Percentiles rank a stretch among this genome's conserved stretches.
Conservation (phyloP, 1,140 invertebrate species). For the Drosophila serrata region DNA sequence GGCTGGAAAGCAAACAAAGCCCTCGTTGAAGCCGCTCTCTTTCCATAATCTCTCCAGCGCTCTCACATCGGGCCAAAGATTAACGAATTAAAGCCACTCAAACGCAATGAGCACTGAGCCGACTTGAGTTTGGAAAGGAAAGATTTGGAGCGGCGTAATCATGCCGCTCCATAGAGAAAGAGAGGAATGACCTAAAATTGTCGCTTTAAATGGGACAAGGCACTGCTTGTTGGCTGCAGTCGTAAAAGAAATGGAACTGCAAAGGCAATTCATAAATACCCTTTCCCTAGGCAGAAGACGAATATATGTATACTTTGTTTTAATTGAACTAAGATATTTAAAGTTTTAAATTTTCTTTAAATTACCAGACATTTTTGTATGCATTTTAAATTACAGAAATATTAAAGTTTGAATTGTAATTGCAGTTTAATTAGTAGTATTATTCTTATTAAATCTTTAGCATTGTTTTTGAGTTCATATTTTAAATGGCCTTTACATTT, state of each 20-base stretch:
- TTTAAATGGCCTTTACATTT: neutral
- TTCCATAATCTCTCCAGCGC: constrained; percentile 32
- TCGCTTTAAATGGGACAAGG: constrained; percentile 65
- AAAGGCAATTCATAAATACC: constrained; percentile 5
- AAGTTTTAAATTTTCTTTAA: neutral
- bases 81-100: constrained; percentile 60
- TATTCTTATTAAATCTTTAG: neutral
- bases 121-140: constrained; percentile 16
- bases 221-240: constrained; percentile 26
- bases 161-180: constrained; percentile 42
- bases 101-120: constrained; percentile 51
- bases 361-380: neutral
- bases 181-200: constrained; percentile 77
- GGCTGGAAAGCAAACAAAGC: neutral
- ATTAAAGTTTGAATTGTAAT: neutral
- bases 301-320: neutral
- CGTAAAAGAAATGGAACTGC: constrained; percentile 1
- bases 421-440: neutral
- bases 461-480: neutral
- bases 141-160: constrained; percentile 39
- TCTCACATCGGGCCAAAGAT: constrained; percentile 47
- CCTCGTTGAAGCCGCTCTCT: constrained; percentile 14
- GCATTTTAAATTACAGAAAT: neutral
- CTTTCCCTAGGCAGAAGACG: neutral
- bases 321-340: neutral